phyloP scores from a whole-genome alignment of 2,888 invertebrate species.

The Tillus elongatus region DNA sequence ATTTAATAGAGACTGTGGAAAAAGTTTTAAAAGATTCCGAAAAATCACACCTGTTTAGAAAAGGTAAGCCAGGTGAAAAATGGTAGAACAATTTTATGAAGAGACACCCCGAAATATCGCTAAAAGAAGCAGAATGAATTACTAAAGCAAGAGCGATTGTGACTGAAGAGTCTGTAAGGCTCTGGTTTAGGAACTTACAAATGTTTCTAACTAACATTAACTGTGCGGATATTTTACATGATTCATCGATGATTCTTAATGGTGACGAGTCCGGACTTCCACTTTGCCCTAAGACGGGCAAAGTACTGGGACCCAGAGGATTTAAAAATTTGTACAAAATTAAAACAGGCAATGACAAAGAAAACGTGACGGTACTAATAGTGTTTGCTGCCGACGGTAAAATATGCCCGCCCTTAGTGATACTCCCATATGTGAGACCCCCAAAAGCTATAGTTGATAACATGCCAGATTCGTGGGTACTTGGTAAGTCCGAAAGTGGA shows the following conservation, averaged over 20 bases:
- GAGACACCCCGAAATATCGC: too few species aligned
- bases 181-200: too few species aligned
- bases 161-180: too few species aligned
- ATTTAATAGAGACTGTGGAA: too few species aligned
- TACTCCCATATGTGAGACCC: conserved; percentile 16
- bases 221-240: neutral
- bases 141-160: too few species aligned
- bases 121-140: too few species aligned
- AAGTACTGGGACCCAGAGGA: conserved; percentile 9
- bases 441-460: too few species aligned
- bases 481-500: conserved; percentile 19
- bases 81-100: too few species aligned
- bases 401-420: conserved; percentile 12
- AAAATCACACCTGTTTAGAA: too few species aligned
- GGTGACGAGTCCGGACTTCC: neutral
- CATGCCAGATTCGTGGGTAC: conserved; percentile 14
- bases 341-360: conserved; percentile 14
- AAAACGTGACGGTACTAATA: conserved; percentile 16
- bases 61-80: too few species aligned
- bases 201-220: conserved; percentile 19
- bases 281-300: neutral
- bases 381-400: conserved; percentile 14
- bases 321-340: conserved; percentile 11
- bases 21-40: too few species aligned
- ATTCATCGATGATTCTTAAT: neutral